These are phyloP conservation scores for Gadus macrocephalus DNA, from an alignment of 2,113 vertebrate species.

Conservation along the genomic window DNA sequence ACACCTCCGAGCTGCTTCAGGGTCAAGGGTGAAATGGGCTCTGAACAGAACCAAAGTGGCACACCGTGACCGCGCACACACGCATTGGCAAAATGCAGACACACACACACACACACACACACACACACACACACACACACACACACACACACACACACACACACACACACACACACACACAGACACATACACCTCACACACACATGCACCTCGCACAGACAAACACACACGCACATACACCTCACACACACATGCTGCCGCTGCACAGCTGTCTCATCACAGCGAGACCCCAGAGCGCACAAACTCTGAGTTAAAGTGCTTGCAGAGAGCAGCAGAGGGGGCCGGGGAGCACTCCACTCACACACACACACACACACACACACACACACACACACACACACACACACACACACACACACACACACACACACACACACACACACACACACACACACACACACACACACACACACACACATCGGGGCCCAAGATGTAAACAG, in stretches of 20 bases:
- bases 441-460: constrained; percentile 8
- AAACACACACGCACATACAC: constrained; percentile 1
- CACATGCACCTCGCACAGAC: neutral
- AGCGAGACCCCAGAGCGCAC: neutral
- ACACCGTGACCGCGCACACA: constrained; percentile 3
- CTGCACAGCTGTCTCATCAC: constrained; percentile 1
- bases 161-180: neutral
- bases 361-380: constrained; percentile 10
- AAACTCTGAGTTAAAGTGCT: neutral
- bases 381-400: constrained; percentile 17
- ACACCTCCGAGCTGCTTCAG: constrained; percentile 35
- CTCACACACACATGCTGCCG: neutral
- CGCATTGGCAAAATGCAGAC: neutral
- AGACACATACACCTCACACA: neutral
- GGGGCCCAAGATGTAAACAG: constrained; percentile 52
- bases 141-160: neutral
- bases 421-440: constrained; percentile 22
- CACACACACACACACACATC: constrained; percentile 13
- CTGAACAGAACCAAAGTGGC: constrained; percentile 27
- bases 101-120: neutral
- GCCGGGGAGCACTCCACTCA: neutral
- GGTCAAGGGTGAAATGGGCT: constrained; percentile 46
- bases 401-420: constrained; percentile 12
- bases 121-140: neutral
- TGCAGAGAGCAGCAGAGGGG: neutral